Evolutionary conservation across 2,888 invertebrate species (phyloP).

Genomic region (Panorpa germanica): DNA sequence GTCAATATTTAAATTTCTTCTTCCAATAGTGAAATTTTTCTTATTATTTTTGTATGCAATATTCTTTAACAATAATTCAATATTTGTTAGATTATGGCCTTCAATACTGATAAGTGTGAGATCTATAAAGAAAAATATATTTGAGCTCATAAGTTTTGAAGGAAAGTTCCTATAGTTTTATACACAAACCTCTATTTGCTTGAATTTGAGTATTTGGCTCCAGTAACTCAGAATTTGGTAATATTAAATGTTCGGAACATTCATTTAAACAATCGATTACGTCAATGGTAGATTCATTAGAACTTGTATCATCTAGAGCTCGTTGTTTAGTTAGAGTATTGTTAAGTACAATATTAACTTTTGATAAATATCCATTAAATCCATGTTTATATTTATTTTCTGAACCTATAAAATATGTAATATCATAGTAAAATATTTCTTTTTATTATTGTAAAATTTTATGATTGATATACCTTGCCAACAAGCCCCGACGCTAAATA

Average conservation of each 20-base stretch:
- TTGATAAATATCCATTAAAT: constrained; percentile 24
- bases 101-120: constrained; percentile 80
- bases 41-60: constrained; percentile 86
- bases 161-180: background rate
- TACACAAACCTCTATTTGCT: constrained; percentile 33
- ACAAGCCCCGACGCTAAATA: constrained; percentile 88
- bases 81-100: constrained; percentile 76
- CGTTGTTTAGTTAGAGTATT: constrained; percentile 17
- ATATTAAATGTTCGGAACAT: constrained; percentile 22
- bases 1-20: constrained; percentile 66
- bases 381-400: constrained; percentile 76
- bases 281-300: no score
- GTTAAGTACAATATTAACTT: constrained; percentile 20
- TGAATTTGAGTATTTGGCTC: constrained; percentile 63
- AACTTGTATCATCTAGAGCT: no score
- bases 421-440: background rate
- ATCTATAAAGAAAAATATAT: constrained; percentile 25
- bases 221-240: constrained; percentile 48
- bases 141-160: constrained; percentile 5
- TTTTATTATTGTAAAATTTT: background rate
- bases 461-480: constrained; percentile 46
- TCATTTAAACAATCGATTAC: constrained; percentile 22
- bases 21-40: constrained; percentile 85
- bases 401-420: constrained; percentile 34
- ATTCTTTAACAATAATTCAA: constrained; percentile 68